phyloP scores from a whole-genome alignment of 2,797 vertebrate species.

The Harpagifer antarcticus region DNA sequence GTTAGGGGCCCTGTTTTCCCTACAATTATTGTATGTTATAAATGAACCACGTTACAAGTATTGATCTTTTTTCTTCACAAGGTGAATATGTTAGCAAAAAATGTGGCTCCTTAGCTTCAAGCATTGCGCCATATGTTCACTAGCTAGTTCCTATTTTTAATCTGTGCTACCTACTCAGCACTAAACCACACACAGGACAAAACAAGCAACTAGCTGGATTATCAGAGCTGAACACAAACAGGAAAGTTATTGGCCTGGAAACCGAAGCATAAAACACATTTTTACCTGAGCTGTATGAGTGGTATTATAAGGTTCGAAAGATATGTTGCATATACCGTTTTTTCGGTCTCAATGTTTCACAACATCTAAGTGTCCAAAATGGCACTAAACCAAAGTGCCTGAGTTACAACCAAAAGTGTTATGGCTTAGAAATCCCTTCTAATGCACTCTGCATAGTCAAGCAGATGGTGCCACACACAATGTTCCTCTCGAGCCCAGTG shows the following conservation, averaged over 20 bases:
- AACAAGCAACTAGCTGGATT: no score
- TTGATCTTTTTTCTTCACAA: no score
- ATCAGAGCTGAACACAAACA: no score
- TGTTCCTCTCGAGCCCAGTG: slow-evolving; percentile 11
- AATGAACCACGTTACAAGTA: not conserved
- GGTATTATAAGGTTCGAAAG: not conserved
- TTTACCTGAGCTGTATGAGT: not conserved
- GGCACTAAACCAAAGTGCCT: not conserved
- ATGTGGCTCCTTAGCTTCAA: not conserved
- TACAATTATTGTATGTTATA: not conserved
- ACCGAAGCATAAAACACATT: no score
- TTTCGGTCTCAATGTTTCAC: not conserved
- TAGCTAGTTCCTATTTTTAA: not conserved
- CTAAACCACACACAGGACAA: no score
- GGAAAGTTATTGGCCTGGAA: no score
- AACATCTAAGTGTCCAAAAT: not conserved
- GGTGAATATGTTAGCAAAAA: not conserved
- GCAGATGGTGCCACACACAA: slow-evolving; percentile 40
- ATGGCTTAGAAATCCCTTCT: not conserved
- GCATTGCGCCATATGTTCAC: slow-evolving; percentile 12
- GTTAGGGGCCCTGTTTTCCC: not conserved
- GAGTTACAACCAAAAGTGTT: not conserved
- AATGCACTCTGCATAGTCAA: slow-evolving; percentile 2
- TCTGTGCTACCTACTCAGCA: no score
- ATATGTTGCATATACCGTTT: not conserved